Evolutionary conservation across 2,797 vertebrate genomes (phyloP), one percentile per base, ranked within the genome.

Genomic region (Ptychobarbus kaznakovi): DNA sequence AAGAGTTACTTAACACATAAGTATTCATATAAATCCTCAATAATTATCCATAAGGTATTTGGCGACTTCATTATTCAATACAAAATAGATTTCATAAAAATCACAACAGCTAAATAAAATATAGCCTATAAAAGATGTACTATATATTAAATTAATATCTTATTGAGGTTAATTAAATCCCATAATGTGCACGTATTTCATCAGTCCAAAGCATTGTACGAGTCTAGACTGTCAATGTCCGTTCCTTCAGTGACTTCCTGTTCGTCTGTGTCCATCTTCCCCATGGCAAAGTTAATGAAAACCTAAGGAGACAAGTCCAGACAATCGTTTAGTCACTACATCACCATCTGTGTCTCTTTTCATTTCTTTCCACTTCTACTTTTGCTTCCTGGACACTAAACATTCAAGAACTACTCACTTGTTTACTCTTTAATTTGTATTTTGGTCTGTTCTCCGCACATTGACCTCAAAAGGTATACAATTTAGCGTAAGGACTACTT

Each of bases 221-320:
- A 91, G 88, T 70, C 83, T 28, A 89, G 86, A 73, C 88, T 86
- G 32, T 91, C 91, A 13, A 6, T 4, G 32, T 92, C 88, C 1
- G 83, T 90, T 35, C 77, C 82, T 0, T 93, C 90, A 1, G 32
- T 72, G 11, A 90, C 6, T 42, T 91, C 25, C 18, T 89, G 86
- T 22, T 83, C 86, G 38, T 94, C 93, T 88, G 90, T 90, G 72
- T 86, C 90, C 13, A 78, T 75, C 70, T 97, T 97, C 56, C 93
- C 96, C 95, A 96, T 96, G 86, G 98, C 97, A 87, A 99, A 99
- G 94, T 98, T 97, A 94, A 98, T 99, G 93, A 98, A 99, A 92
- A 98, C 97, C 98, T 99, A 51, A 49, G 69, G 69, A 78, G 51
- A 90, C 88, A 87, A 84, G 49, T 70, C 28, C 89, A 65, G 84